Base-by-base conservation (phyloP, 2,113 vertebrate species). In the Perognathus longimembris region DNA sequence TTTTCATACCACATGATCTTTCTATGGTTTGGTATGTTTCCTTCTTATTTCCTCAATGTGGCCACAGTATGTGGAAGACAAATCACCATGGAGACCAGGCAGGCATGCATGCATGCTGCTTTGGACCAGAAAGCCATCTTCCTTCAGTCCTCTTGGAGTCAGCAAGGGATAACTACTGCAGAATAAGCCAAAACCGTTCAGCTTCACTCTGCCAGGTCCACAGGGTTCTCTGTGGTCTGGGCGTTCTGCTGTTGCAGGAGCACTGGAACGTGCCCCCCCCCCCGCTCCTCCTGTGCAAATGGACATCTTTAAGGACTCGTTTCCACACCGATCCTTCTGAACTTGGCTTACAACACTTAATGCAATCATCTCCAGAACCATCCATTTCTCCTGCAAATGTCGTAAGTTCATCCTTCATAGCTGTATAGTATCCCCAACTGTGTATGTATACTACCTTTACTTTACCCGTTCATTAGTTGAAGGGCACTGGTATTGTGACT, bases 1-100 rank as follows among this genome's bases (percentile, higher is more conserved):
- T 95, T 96, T 97, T 79, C 64, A 40, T 7, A 76, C 14, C 7
- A 30, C 38, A 17, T 34, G 69, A 7, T 36, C 50, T 57, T 70
- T 20, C 30, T 91, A 36, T n/a, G 5, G 21, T 32, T 54, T 0
- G 1, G 20, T 26, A 2, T 15, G 34, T 1, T 24, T 82, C 32
- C 8, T 80, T 50, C 18, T 40, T 17, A 36, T 26, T 70, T 59
- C 59, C 15, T 67, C 36, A 30, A 6, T 24, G 77, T 12, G n/a
- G 3, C 28, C 26, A 45, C 17, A 0, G 1, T 50, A 24, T 22
- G 3, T 15, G 0, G 59, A 17, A 74, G 38, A 20, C 38, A 79
- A 18, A 26, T 75, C 21, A 61, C 5, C 30, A 26, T 26, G 64
- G 40, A 74, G 57, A 77, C 12, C 50, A 67, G 18, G 67, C 50